phyloP scores from a whole-genome alignment of 1,140 invertebrate genomes.

The Lethrus apterus region DNA sequence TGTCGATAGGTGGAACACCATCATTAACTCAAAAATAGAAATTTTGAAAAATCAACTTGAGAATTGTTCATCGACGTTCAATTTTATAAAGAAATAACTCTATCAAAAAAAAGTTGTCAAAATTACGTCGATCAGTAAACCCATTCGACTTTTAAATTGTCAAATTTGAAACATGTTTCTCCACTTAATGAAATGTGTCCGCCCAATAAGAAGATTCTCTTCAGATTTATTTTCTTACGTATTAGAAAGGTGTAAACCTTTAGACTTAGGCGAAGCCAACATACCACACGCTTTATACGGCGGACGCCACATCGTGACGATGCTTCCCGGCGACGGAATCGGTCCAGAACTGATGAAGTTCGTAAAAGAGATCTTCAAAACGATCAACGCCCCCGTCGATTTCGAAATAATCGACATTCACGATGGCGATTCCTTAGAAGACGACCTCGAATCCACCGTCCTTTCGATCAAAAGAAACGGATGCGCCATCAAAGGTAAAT shows the following conservation, averaged over 20 bases:
- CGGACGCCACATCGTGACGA: conserved; percentile 49
- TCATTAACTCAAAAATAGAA: too few species aligned
- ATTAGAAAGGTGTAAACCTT: not conserved
- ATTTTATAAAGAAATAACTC: too few species aligned
- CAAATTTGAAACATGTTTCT: too few species aligned
- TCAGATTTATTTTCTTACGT: not conserved
- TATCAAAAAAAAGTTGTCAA: too few species aligned
- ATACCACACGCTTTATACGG: conserved; percentile 41
- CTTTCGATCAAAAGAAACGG: conserved; percentile 59
- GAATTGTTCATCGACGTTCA: too few species aligned
- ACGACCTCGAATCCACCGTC: conserved; percentile 50
- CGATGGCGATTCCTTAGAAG: conserved; percentile 33
- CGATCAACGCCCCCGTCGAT: conserved; percentile 55
- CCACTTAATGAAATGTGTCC: too few species aligned
- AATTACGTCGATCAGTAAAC: too few species aligned
- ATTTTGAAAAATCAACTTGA: too few species aligned
- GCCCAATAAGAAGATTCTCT: not conserved
- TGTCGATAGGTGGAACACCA: too few species aligned
- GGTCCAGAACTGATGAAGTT: conserved; percentile 51
- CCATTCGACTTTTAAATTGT: too few species aligned
- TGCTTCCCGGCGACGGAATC: conserved; percentile 52
- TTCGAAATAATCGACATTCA: conserved; percentile 51
- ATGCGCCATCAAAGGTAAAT: conserved; percentile 53
- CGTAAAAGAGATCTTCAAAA: conserved; percentile 47
- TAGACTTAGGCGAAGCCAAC: not conserved